phyloP scores from a whole-genome alignment of 2,113 vertebrate species.

The Dromiciops gliroides region DNA sequence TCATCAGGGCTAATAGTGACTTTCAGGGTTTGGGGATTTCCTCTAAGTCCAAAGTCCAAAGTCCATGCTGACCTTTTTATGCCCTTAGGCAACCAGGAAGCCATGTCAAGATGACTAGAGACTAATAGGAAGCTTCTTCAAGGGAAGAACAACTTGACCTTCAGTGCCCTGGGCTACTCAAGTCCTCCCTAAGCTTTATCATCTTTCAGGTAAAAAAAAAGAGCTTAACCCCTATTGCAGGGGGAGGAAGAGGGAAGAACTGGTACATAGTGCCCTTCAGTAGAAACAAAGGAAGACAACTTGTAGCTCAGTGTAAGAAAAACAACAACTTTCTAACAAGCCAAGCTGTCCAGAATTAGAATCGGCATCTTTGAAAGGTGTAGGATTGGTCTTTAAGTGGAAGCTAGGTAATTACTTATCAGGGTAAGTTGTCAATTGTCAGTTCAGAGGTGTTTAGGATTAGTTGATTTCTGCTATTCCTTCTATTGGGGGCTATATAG shows the following conservation, averaged over 20 bases:
- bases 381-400: not conserved
- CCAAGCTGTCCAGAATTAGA: not conserved
- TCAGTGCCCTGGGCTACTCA: not conserved
- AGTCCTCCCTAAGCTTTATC: not conserved
- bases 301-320: not conserved
- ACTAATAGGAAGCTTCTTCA: not conserved
- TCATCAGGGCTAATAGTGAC: not conserved
- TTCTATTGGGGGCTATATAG: not conserved
- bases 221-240: not conserved
- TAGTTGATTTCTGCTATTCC: not conserved
- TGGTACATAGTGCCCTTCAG: not conserved
- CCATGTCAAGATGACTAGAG: not conserved
- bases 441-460: not conserved
- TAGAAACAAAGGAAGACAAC: not conserved
- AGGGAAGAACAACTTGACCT: not conserved
- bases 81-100: not conserved
- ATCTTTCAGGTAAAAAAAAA: not conserved
- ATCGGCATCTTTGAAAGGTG: not conserved
- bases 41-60: not conserved
- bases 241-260: not conserved
- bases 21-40: not conserved
- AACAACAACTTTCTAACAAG: not conserved
- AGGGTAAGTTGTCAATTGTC: not conserved
- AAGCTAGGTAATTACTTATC: not conserved
- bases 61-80: not conserved